Base-by-base conservation (phyloP, 2,113 vertebrate genomes). In the Barbus barbus region DNA sequence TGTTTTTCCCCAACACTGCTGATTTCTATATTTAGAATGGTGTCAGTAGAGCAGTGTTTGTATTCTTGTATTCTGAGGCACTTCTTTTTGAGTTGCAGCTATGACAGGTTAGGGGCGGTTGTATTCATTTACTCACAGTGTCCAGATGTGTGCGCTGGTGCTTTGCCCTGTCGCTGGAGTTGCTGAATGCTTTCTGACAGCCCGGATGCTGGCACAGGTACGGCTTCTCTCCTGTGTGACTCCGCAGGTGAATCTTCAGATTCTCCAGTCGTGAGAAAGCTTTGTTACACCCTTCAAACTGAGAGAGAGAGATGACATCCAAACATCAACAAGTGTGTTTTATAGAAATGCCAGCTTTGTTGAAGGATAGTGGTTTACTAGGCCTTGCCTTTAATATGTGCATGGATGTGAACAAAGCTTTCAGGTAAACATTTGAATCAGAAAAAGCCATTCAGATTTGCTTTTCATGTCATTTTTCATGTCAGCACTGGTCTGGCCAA, bases 141-240 rank as follows among this genome's bases (percentile, higher is more conserved):
- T 99, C 97, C 74, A 99, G 97, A 94, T 99, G 98, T 78, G 98
- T 99, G 90, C 98, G 96, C 91, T 99, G 98, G 89, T 99, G 98
- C 93, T 99, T 99, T 78, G 98, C 98, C 2, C 98, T 95, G 93
- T 99, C 98, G 0, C 98, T 99, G 93, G 98, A 99, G 94, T 99
- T 99, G 94, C 98, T 99, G 95, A 99, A 99, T 90, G 98, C 97
- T 93, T 99, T 99, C 95, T 98, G 97, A 93, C 98, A 99, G 92
- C 97, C 97, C 0, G 97, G 97, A 87, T 99, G 97, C 95, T 99
- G 98, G 90, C 98, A 99, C 90, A 99, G 95, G 93, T 99, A 99
- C 0, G 98, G 98, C 91, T 99, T 98, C 93, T 99, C 98, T 51
- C 98, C 98, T 2, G 98, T 99, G 87, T 99, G 98, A 91, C 98